These are phyloP conservation scores for Stomatorhinus ivindoensis DNA, from an alignment of 2,113 vertebrate genomes.

Conservation along the genomic window DNA sequence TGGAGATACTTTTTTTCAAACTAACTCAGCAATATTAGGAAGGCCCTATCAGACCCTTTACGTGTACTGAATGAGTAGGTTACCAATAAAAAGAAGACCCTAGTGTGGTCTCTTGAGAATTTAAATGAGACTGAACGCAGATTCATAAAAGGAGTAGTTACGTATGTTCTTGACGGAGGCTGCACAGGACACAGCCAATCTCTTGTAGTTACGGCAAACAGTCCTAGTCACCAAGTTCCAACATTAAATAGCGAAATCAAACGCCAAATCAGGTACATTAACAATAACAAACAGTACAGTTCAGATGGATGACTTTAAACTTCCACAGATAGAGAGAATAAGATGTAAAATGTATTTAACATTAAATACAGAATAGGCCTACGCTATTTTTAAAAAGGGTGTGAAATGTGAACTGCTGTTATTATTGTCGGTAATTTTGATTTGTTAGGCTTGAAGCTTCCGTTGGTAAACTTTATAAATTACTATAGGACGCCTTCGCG, in stretches of 20 bases:
- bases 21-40: not conserved
- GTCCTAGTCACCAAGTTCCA: slow-evolving; percentile 16
- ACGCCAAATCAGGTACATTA: not conserved
- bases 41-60: not conserved
- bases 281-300: not conserved
- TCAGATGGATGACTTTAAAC: not conserved
- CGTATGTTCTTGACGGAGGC: slow-evolving; percentile 28
- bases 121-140: not conserved
- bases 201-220: slow-evolving; percentile 34
- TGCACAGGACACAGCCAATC: slow-evolving; percentile 21
- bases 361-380: not conserved
- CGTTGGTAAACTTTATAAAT: not conserved
- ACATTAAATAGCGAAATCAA: not conserved
- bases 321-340: not conserved
- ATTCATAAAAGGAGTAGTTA: slow-evolving; percentile 37
- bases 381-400: not conserved
- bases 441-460: not conserved
- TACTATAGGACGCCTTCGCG: not conserved
- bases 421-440: not conserved
- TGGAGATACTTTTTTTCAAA: not conserved
- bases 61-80: not conserved
- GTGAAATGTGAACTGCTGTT: not conserved
- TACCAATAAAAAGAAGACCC: not conserved
- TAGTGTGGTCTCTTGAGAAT: not conserved
- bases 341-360: not conserved